phyloP scores from a whole-genome alignment of 2,797 vertebrate genomes.

The Sparidentex hasta region DNA sequence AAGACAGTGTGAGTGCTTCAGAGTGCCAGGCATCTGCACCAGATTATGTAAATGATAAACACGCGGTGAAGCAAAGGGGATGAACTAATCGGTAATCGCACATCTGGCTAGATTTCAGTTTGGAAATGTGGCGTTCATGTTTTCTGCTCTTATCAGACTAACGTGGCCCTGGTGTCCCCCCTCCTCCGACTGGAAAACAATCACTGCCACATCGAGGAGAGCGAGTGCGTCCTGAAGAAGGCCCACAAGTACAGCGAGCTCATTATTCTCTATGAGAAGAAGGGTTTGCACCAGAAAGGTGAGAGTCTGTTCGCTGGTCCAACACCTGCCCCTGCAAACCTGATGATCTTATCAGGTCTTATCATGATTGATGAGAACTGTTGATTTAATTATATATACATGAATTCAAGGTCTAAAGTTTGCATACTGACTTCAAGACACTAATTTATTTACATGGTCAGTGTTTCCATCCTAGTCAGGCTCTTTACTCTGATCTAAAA shows the following conservation, averaged over 20 bases:
- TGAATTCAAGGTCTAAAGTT: background rate
- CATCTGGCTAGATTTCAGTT: background rate
- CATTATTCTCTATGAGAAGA: conserved; percentile 99
- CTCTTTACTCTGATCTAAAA: too few relatives aligned
- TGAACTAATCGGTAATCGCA: conserved; percentile 7
- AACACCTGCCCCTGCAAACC: background rate
- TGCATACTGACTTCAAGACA: too few relatives aligned
- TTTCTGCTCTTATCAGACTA: conserved; percentile 86
- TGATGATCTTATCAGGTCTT: background rate
- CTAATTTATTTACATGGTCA: background rate
- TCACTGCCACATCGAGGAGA: conserved; percentile 99
- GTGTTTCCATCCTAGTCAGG: background rate
- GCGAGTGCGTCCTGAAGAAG: conserved; percentile 97
- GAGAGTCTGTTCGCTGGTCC: conserved; percentile 2
- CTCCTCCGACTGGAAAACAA: conserved; percentile 97
- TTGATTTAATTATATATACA: background rate
- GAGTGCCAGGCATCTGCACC: conserved; percentile 19
- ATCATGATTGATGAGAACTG: background rate
- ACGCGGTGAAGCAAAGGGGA: conserved; percentile 4
- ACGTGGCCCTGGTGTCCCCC: conserved; percentile 96
- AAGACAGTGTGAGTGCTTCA: background rate
- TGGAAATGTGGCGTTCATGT: background rate
- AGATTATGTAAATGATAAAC: conserved; percentile 24
- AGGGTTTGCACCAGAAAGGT: conserved; percentile 98
- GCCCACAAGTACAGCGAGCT: conserved; percentile 98